Evolutionary conservation across 2,888 invertebrate species (phyloP).

Genomic region (Euphydryas editha): DNA sequence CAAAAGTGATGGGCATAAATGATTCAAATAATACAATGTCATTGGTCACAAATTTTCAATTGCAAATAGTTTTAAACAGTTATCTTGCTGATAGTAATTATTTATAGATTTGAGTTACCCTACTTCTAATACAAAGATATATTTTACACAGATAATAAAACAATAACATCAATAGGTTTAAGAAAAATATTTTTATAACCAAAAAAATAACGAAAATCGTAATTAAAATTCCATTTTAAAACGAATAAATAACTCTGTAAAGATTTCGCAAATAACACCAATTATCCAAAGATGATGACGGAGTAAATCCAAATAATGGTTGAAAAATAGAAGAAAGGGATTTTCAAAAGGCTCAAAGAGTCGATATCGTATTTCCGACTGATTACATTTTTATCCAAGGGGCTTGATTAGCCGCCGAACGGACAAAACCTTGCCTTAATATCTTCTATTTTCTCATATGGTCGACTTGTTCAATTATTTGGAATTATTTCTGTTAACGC

Average conservation of each 20-base stretch:
- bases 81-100: too few relatives aligned
- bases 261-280: not conserved
- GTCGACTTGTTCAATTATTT: conserved; percentile 47
- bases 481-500: conserved; percentile 50
- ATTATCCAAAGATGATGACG: not conserved
- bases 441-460: conserved; percentile 32
- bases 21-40: too few relatives aligned
- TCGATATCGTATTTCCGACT: conserved; percentile 29
- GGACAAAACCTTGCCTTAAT: conserved; percentile 37
- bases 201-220: not conserved
- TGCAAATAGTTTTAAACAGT: too few relatives aligned
- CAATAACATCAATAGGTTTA: not conserved
- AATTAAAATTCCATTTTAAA: not conserved
- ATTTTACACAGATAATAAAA: too few relatives aligned
- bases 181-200: not conserved
- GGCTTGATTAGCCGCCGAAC: conserved; percentile 45
- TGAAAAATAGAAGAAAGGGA: conserved; percentile 26
- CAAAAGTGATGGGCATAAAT: too few relatives aligned
- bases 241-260: not conserved
- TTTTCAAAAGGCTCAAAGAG: conserved; percentile 22
- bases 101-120: too few relatives aligned
- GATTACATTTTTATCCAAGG: conserved; percentile 35
- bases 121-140: too few relatives aligned
- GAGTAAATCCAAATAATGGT: conserved; percentile 2
- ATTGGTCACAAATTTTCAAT: too few relatives aligned